A percentile compares a stretch with the other conserved stretches of the same genome.
Evolutionary conservation across 2,797 vertebrate species (phyloP).

Genomic region (Caiman crocodilus): DNA sequence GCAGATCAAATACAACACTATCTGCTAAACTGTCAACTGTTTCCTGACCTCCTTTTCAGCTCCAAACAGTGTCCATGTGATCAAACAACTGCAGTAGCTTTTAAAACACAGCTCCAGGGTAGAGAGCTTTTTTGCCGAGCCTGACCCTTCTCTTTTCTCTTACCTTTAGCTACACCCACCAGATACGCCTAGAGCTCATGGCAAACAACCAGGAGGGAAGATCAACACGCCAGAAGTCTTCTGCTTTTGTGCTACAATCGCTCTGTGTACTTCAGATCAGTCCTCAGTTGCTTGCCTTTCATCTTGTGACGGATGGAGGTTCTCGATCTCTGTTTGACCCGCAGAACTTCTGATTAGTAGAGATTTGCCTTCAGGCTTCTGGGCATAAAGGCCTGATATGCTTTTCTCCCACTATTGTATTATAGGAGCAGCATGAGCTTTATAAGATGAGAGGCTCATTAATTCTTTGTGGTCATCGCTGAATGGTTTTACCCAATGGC

Average conservation of each 20-base stretch:
- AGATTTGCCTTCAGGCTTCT: slow-evolving; percentile 48
- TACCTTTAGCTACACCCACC: slow-evolving; percentile 50
- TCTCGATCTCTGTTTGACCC: slow-evolving; percentile 67
- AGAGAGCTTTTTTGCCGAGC: slow-evolving; percentile 59
- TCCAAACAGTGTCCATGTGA: slow-evolving; percentile 47
- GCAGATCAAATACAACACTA: slow-evolving; percentile 46
- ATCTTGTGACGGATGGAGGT: slow-evolving; percentile 32
- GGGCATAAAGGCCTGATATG: slow-evolving; percentile 53
- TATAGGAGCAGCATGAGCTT: slow-evolving; percentile 26
- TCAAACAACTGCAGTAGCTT: slow-evolving; percentile 34
- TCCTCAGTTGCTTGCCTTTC: slow-evolving; percentile 65
- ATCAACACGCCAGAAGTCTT: slow-evolving; percentile 53
- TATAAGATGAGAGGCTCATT: slow-evolving; percentile 65
- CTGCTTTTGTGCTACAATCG: slow-evolving; percentile 32
- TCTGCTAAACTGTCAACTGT: slow-evolving; percentile 40
- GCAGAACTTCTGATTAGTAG: slow-evolving; percentile 52
- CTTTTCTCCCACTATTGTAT: slow-evolving; percentile 23
- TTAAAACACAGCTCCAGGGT: slow-evolving; percentile 62
- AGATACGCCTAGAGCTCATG: slow-evolving; percentile 58
- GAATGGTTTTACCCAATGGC: slow-evolving; percentile 49
- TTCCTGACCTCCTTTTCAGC: slow-evolving; percentile 67
- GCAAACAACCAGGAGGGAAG: slow-evolving; percentile 61
- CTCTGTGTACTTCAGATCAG: slow-evolving; percentile 51
- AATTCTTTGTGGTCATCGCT: slow-evolving; percentile 55
- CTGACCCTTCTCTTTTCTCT: slow-evolving; percentile 67